Conservation (phyloP, 2,113 vertebrate genomes). For the Mormyrus iriodes region DNA sequence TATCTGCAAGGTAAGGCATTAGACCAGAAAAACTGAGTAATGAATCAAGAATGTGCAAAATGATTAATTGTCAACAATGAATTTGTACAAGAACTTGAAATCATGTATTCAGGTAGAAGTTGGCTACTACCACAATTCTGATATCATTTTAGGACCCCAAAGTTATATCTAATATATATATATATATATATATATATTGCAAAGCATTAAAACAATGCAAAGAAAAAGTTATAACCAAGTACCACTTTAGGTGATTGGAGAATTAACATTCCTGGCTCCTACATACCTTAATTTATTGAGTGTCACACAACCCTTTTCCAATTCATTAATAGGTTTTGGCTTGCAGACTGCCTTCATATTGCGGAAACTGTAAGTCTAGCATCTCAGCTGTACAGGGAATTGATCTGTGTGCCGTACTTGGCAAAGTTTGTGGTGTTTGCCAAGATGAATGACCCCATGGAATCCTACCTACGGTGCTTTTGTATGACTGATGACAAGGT, state of each 20-base stretch:
- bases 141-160: neutral
- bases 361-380: constrained; percentile 90
- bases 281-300: neutral
- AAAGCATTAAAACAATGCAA: neutral
- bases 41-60: neutral
- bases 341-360: constrained; percentile 94
- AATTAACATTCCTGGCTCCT: neutral
- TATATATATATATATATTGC: too few species aligned
- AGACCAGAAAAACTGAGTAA: neutral
- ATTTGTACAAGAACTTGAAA: neutral
- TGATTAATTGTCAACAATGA: neutral
- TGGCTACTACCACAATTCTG: neutral
- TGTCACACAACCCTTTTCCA: neutral
- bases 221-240: neutral
- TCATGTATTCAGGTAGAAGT: neutral
- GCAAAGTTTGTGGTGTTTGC: constrained; percentile 99
- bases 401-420: constrained; percentile 98
- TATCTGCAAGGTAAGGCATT: constrained; percentile 13
- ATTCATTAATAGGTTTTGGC: constrained; percentile 75
- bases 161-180: neutral
- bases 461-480: constrained; percentile 90
- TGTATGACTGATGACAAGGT: constrained; percentile 99
- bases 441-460: constrained; percentile 92
- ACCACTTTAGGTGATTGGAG: neutral
- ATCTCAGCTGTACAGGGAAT: constrained; percentile 87